Conservation (phyloP, 23 tunicate species). For the Ascidia mentula region DNA sequence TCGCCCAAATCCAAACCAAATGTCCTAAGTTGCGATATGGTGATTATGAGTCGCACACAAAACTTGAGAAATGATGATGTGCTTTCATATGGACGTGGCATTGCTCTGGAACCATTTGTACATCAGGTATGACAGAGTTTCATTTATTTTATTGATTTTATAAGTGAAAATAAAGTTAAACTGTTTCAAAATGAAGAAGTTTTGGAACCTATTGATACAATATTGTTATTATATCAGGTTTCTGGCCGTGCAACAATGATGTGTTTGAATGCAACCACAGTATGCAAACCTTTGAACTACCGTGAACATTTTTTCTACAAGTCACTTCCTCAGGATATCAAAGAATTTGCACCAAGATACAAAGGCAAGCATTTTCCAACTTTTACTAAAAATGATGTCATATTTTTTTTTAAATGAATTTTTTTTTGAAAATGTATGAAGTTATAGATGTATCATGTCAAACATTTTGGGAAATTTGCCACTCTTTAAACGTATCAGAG, state of each 20-base stretch:
- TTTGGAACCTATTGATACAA: too few species aligned
- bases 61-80: constrained; percentile 30
- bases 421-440: too few species aligned
- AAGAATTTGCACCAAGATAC: constrained; percentile 85
- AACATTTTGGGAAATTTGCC: too few species aligned
- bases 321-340: constrained; percentile 82
- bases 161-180: too few species aligned
- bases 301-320: constrained; percentile 95
- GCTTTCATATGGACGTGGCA: constrained; percentile 35
- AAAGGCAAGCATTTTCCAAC: too few species aligned
- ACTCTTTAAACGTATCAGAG: too few species aligned
- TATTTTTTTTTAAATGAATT: too few species aligned
- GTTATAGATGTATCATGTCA: too few species aligned
- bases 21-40: constrained; percentile 49
- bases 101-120: constrained; percentile 73
- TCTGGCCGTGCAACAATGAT: constrained; percentile 95
- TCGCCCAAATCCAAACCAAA: neutral
- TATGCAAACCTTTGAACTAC: constrained; percentile 94
- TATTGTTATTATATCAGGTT: too few species aligned
- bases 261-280: constrained; percentile 92
- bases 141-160: too few species aligned
- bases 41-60: constrained; percentile 64
- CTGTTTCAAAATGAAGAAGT: too few species aligned
- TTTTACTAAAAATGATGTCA: too few species aligned
- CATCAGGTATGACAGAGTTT: constrained; percentile 92